These are phyloP conservation scores for Jacana jacana DNA, from an alignment of 2,113 vertebrate genomes.

Conservation along the genomic window DNA sequence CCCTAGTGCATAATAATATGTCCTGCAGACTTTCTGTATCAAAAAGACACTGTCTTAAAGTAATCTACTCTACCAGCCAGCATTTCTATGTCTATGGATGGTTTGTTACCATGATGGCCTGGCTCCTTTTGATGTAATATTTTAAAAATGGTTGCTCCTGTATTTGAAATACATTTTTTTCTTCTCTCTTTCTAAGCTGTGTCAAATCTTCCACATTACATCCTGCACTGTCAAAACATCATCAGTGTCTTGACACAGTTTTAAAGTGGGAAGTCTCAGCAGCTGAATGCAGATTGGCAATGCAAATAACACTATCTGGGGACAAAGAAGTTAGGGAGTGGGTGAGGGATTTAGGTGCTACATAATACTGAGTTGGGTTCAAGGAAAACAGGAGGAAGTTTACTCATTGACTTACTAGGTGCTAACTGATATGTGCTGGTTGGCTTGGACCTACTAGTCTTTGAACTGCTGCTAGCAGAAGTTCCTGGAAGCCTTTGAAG, in stretches of 20 bases:
- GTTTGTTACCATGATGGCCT: background rate
- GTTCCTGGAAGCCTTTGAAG: background rate
- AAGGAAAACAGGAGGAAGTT: background rate
- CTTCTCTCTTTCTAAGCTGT: background rate
- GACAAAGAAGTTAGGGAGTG: background rate
- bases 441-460: background rate
- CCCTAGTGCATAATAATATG: background rate
- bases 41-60: background rate
- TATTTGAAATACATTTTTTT: background rate
- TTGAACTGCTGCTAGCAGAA: background rate
- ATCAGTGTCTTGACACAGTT: constrained; percentile 50
- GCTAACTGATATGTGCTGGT: fast-evolving
- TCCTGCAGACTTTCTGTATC: background rate
- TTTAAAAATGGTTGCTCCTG: background rate
- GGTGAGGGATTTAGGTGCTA: background rate
- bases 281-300: constrained; percentile 6
- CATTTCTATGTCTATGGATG: background rate
- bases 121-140: background rate
- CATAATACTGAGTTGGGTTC: background rate
- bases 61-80: background rate
- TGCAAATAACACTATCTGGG: background rate
- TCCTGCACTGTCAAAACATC: constrained; percentile 44
- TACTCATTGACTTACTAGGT: background rate
- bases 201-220: constrained; percentile 15
- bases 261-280: constrained; percentile 22